Base-by-base conservation (phyloP, 2,113 vertebrate species). In the Pionites leucogaster region DNA sequence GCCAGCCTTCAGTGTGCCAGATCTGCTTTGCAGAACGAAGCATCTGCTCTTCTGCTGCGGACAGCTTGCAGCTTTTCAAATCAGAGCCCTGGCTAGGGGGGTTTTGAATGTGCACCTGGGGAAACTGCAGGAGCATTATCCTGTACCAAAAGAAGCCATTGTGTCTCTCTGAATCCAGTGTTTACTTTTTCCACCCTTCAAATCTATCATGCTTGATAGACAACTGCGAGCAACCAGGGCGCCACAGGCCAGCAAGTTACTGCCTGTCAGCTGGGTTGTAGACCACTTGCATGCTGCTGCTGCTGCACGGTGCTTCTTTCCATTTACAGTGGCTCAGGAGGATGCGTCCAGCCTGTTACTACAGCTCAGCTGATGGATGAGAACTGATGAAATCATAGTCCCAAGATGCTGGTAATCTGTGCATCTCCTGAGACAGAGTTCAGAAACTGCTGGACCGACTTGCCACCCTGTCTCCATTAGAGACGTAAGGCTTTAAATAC, bases 341-440 rank as follows among this genome's bases (percentile, higher is more conserved):
- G 78, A 79, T 8, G 53, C 1, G 17, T 80, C 67, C 71, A 53
- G 46, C 59, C 75, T 2, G 8, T 70, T 42, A 31, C 57, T 3
- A 0, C 37, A n/a, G 93, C 68, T 60, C 39, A 27, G 85, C 85
- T 82, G 76, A 23, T 39, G 70, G 82, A 74, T 75, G 72, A 64
- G 67, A 60, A 31, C 65, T 28, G 86, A 35, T 65, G 82, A 79
- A 87, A 70, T 90, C 82, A n/a, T 7, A n/a, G 50, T 83, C 68
- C 63, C 50, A 46, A 52, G 50, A 53, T n/a, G 6, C 52, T 31
- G 19, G 23, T 47, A 71, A 83, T 39, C 77, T 4, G 0, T 37
- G 31, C n/a, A 8, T 59, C 31, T 79, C 90, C 62, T 1, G 15
- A 39, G 57, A 41, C 55, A 31, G 27, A 47, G 39, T 47, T 64